Evolutionary conservation across 2,797 vertebrate species (phyloP), one percentile per base, ranked within the genome.

Genomic region (Diplodus puntazzo): DNA sequence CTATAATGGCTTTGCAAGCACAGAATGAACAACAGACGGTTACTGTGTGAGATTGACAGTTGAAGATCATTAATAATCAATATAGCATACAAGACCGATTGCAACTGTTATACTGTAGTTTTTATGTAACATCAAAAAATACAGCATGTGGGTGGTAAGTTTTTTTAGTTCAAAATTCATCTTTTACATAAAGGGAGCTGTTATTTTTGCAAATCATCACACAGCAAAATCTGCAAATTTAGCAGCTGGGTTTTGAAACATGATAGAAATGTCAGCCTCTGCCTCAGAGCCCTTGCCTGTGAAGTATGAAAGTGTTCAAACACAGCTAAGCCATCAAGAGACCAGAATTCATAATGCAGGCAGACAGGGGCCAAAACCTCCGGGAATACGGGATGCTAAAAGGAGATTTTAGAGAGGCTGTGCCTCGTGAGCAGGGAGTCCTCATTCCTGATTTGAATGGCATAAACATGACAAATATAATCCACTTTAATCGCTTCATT

Each of bases 361-460:
- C 85, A 83, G 90, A 87, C 82, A 85, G 82, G 77, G 88, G 88
- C 85, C 89, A 88, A 90, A 91, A 87, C 87, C 87, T 74, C 75
- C 21, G 84, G 85, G 89, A 92, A 88, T 73, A 69, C 42, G 50
- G 82, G 79, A 88, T 72, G 83, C 83, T 90, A 88, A 93, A 89
- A 91, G 76, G 88, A 90, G 85, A 90, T 91, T 92, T 93, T 77
- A 85, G 83, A 86, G 73, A 86, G 82, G 77, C 79, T 81, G 88
- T 77, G 80, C 84, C 70, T 72, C 57, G 46, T 79, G 81, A 92
- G 86, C 80, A 59, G 92, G 93, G 92, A 92, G 88, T 89, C 95
- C 94, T 97, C 94, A 92, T 85, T 93, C 90, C 94, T 91, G 91
- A 94, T 95, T 94, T 94, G 94, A 93, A 87, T 92, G 95, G 95